These are phyloP conservation scores for Oncorhynchus mykiss DNA, from an alignment of 2,113 vertebrate species.

Conservation along the genomic window DNA sequence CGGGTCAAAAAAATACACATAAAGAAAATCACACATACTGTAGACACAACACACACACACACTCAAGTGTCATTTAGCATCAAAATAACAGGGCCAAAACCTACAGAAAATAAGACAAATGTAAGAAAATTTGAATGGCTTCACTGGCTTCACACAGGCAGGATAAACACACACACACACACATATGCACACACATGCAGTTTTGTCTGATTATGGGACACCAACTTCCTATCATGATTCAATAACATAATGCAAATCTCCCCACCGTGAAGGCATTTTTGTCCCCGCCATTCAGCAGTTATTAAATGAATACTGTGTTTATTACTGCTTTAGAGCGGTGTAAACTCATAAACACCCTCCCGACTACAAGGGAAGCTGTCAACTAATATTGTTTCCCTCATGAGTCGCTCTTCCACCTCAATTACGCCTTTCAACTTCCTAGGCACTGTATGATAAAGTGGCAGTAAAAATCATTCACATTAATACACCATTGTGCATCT, in stretches of 20 bases:
- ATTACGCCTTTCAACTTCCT: constrained; percentile 99
- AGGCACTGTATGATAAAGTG: constrained; percentile 97
- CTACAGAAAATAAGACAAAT: constrained; percentile 51
- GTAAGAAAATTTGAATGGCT: constrained; percentile 27
- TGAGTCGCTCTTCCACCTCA: constrained; percentile 98
- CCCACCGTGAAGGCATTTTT: constrained; percentile 79
- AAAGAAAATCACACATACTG: constrained; percentile 63
- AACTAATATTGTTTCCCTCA: constrained; percentile 98
- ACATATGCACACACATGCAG: constrained; percentile 7
- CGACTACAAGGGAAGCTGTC: constrained; percentile 95
- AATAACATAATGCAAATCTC: constrained; percentile 81
- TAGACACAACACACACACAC: constrained; percentile 16
- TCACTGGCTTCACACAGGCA: too few species aligned
- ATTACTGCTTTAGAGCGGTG: constrained; percentile 95
- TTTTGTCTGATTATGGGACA: constrained; percentile 45
- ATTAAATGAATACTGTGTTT: constrained; percentile 95
- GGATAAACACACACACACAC: constrained; percentile 13
- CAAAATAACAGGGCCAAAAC: constrained; percentile 4
- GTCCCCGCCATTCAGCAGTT: constrained; percentile 81
- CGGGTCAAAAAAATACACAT: constrained; percentile 75
- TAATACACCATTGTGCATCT: constrained; percentile 99
- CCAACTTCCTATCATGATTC: constrained; percentile 77
- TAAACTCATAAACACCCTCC: constrained; percentile 98
- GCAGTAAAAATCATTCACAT: constrained; percentile 99
- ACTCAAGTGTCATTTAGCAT: too few species aligned